Conservation (phyloP, 2,888 invertebrate genomes). For the Epirrhoe alternata region DNA sequence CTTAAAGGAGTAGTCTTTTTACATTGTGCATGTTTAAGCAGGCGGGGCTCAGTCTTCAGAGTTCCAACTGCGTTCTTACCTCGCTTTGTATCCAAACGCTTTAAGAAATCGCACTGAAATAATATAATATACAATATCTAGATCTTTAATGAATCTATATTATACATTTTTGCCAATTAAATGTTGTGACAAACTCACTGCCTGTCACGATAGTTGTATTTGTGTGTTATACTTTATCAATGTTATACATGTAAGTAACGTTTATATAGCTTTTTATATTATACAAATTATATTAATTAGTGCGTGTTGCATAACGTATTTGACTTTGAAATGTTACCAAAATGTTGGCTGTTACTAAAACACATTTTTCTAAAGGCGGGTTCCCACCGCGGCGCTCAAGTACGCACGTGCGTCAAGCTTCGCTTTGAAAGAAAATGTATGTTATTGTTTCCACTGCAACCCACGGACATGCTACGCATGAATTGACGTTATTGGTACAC, state of each 20-base stretch:
- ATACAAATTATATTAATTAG: conserved; percentile 22
- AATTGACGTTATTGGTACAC: too few species aligned
- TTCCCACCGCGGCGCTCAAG: not conserved
- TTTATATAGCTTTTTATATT: conserved; percentile 29
- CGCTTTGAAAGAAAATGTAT: too few species aligned
- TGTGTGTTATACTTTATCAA: conserved; percentile 19
- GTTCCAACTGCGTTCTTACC: conserved; percentile 30
- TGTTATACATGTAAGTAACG: conserved; percentile 11
- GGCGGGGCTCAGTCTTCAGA: not conserved
- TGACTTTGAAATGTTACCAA: conserved; percentile 27
- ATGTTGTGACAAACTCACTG: conserved; percentile 25
- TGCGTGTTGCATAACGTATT: conserved; percentile 25
- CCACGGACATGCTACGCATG: too few species aligned
- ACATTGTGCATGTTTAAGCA: conserved; percentile 11
- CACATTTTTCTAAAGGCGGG: not conserved
- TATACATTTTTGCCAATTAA: conserved; percentile 29
- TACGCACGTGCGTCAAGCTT: too few species aligned
- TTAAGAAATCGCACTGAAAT: conserved; percentile 27
- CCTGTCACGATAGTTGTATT: conserved; percentile 10
- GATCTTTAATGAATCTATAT: conserved; percentile 1
- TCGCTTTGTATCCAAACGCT: conserved; percentile 38
- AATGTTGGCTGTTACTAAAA: conserved; percentile 20
- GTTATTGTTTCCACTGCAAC: too few species aligned
- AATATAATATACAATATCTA: conserved; percentile 11
- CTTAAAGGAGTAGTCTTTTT: not conserved